These are phyloP conservation scores for Musca vetustissima DNA, from an alignment of 1,140 invertebrate genomes.

Conservation along the genomic window DNA sequence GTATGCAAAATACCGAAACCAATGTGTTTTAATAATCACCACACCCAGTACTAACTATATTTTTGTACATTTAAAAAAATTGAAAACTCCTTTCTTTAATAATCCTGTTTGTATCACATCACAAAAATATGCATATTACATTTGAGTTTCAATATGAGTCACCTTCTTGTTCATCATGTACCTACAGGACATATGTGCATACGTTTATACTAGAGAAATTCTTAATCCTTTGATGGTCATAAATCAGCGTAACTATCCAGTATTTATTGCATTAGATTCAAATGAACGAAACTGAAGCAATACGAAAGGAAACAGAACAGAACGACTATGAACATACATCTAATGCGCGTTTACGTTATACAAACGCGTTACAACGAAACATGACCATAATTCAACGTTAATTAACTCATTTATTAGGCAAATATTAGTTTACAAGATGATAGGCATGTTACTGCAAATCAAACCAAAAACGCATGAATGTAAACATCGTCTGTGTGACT, in stretches of 20 bases:
- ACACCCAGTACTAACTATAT: too few species aligned
- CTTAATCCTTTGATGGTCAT: conserved; percentile 53
- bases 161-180: too few species aligned
- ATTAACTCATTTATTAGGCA: conserved; percentile 53
- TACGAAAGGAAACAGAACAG: neutral
- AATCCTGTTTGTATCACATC: too few species aligned
- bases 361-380: conserved; percentile 4
- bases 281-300: too few species aligned
- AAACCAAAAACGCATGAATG: conserved; percentile 12
- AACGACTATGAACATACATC: conserved; percentile 35
- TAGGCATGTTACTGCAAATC: conserved; percentile 30
- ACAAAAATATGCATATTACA: too few species aligned
- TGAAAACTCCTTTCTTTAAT: too few species aligned
- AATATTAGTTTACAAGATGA: conserved; percentile 54
- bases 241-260: conserved; percentile 50
- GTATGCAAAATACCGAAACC: too few species aligned
- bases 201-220: conserved; percentile 21
- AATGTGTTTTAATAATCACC: too few species aligned
- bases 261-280: conserved; percentile 29
- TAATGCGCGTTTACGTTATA: conserved; percentile 15
- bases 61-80: too few species aligned
- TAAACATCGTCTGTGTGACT: neutral
- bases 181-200: too few species aligned
- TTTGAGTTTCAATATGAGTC: too few species aligned
- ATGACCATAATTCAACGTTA: conserved; percentile 50